phyloP scores from a whole-genome alignment of 2,888 invertebrate genomes.

The Idaea straminata region DNA sequence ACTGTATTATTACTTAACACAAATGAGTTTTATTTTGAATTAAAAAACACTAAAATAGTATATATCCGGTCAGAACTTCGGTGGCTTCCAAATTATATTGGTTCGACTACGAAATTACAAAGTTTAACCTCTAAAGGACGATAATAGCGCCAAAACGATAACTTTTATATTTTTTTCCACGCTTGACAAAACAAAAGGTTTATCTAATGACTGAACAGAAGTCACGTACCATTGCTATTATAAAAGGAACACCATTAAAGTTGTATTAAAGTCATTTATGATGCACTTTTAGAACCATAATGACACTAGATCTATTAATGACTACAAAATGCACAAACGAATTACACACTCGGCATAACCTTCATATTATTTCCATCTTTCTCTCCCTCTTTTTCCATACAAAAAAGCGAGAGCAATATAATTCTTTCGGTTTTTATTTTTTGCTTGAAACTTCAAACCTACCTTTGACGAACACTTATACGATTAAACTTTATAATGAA shows the following conservation, averaged over 20 bases:
- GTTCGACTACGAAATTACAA: background rate
- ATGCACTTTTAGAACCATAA: constrained; percentile 7
- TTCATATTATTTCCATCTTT: background rate
- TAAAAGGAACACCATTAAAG: constrained; percentile 62
- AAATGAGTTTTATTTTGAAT: background rate
- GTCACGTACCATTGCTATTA: constrained; percentile 68
- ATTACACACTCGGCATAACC: background rate
- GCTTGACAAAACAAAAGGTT: constrained; percentile 21
- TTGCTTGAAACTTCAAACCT: background rate
- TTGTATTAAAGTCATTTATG: constrained; percentile 50
- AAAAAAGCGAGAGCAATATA: background rate
- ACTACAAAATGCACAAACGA: background rate
- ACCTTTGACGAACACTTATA: background rate
- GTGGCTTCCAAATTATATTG: background rate
- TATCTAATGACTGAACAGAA: constrained; percentile 63
- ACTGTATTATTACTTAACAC: too few species aligned
- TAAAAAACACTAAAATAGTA: background rate
- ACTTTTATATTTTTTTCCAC: constrained; percentile 13
- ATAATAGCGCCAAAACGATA: constrained; percentile 1
- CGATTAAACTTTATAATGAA: constrained; percentile 30
- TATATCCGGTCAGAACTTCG: background rate
- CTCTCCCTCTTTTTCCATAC: background rate
- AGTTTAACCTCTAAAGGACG: background rate
- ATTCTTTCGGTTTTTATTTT: background rate
- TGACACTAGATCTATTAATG: background rate